Conservation (phyloP, 2,888 invertebrate genomes). For the Tetragonula carbonaria region DNA sequence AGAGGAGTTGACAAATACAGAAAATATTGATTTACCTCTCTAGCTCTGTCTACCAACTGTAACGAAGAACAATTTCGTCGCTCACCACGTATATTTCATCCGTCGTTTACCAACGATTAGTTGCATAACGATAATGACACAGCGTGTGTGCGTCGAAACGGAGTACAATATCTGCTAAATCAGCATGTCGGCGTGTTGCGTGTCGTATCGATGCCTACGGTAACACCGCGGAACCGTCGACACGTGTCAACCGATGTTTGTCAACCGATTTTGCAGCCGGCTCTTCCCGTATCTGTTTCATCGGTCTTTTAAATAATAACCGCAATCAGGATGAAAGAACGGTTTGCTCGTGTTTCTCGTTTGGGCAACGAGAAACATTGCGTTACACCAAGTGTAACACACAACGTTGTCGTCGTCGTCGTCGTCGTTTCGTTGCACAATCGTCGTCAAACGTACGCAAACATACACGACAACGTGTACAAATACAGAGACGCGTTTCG, state of each 20-base stretch:
- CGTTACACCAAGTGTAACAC: background rate
- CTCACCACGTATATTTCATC: background rate
- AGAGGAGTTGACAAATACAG: no score
- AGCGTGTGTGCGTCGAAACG: slow-evolving; percentile 17
- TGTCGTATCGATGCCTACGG: background rate
- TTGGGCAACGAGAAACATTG: slow-evolving; percentile 3
- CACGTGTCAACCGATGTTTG: slow-evolving; percentile 33
- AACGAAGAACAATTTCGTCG: background rate
- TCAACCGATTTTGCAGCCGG: slow-evolving; percentile 8
- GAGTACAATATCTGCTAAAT: slow-evolving; percentile 24
- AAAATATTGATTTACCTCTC: background rate
- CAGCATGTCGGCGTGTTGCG: slow-evolving; percentile 36
- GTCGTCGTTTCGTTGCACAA: slow-evolving; percentile 45
- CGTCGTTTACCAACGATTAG: slow-evolving; percentile 20
- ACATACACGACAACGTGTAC: background rate
- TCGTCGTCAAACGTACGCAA: slow-evolving; percentile 1
- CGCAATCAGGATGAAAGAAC: slow-evolving; percentile 4
- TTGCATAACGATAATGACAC: slow-evolving; percentile 46
- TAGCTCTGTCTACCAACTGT: no score
- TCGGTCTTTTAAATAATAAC: slow-evolving; percentile 25
- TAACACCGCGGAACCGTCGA: background rate
- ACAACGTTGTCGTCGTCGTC: background rate
- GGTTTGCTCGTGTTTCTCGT: slow-evolving; percentile 5
- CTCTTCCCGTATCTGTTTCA: background rate
- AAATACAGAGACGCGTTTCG: slow-evolving; percentile 8